A percentile compares a stretch with the other conserved stretches of the same genome.
These are phyloP conservation scores for Slavum lentiscoides DNA, from an alignment of 2,888 invertebrate genomes.

Conservation along the genomic window DNA sequence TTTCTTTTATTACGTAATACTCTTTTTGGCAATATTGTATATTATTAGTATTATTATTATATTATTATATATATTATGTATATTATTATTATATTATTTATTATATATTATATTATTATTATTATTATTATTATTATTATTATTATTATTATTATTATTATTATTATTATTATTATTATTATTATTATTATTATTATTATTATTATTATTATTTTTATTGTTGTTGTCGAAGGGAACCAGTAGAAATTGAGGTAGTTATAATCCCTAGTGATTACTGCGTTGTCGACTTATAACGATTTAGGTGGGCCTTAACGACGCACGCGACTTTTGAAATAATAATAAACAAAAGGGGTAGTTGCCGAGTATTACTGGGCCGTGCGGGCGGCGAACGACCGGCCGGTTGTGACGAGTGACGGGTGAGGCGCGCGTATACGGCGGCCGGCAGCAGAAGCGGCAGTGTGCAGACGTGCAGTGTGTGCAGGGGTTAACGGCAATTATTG, in stretches of 20 bases:
- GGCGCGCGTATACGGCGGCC: background rate
- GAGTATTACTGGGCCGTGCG: conserved; percentile 4
- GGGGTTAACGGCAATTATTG: conserved; percentile 51
- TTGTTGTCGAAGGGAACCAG: conserved; percentile 16
- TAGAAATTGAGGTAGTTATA: conserved; percentile 53
- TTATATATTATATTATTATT: no score
- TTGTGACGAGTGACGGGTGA: conserved; percentile 14
- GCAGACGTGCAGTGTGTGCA: no score
- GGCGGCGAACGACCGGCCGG: conserved; percentile 32
- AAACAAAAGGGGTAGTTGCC: conserved; percentile 46
- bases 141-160: no score
- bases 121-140: no score
- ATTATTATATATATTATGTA: no score
- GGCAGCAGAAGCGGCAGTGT: background rate
- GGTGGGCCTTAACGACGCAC: conserved; percentile 52
- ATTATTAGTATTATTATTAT: no score
- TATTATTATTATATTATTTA: no score
- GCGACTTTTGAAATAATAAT: conserved; percentile 53
- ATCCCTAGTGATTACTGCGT: conserved; percentile 52
- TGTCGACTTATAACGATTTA: conserved; percentile 53
- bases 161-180: no score
- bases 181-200: no score
- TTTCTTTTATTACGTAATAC: no score
- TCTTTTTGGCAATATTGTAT: no score
- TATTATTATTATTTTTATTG: no score